Evolutionary conservation across 2,113 vertebrate species (phyloP), one percentile per base, ranked within the genome.

Genomic region (Pipa parva): DNA sequence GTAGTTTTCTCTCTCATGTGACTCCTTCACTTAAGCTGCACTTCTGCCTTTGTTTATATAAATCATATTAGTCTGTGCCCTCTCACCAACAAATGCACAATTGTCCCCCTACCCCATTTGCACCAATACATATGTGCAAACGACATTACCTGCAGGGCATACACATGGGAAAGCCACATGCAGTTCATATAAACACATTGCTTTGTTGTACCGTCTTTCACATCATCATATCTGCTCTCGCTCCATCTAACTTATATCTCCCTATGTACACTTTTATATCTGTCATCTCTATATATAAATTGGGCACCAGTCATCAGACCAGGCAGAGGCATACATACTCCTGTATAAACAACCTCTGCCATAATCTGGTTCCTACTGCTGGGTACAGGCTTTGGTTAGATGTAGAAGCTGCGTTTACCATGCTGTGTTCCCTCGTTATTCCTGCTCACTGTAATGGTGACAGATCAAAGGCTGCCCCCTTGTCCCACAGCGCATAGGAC

Each of bases 401-500:
- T 18, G 31, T 28, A 39, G 29, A 24, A 8, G 17, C 27, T 7
- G 17, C n/a, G 11, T n/a, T n/a, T 13, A 17, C 29, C 11, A 21
- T 59, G 24, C 13, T n/a, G 57, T 55, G 26, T 29, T 63, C 63
- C 62, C 70, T 63, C 28, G 31, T 58, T 77, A 65, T 73, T 79
- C 81, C 79, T 73, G 64, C 76, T 79, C 77, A 83, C 80, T 78
- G 89, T 80, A 88, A 87, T 81, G 83, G 89, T 84, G 83, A 76
- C 78, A 91, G 87, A 94, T 94, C 92, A 93, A 93, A 90, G 83
- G 72, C 78, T 66, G 60, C 56, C 61, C n/a, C 76, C 73, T 72
- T 81, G 76, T 78, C 83, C 78, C 79, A 20, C 71, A 71, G 86
- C 85, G 80, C 81, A 79, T 25, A 57, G 81, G 81, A 86, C 83